Percentiles rank a stretch among this genome's conserved stretches.
Evolutionary conservation across 2,888 invertebrate genomes (phyloP).

Genomic region (Hanleya hanleyi): DNA sequence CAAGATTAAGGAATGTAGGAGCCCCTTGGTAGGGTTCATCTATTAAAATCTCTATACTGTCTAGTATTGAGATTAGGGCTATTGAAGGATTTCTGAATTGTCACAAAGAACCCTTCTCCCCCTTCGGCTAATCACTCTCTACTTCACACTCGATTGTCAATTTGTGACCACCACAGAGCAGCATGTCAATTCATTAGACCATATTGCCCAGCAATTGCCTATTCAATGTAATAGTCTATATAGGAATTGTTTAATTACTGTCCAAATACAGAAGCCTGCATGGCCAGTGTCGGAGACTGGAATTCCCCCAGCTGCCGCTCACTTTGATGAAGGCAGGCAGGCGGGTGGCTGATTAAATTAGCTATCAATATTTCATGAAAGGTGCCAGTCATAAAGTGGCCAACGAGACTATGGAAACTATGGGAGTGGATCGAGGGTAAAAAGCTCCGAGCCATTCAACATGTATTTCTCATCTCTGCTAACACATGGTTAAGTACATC

Average conservation of each 20-base stretch:
- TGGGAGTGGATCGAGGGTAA: background rate
- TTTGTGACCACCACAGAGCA: background rate
- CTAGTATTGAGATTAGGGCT: too few species aligned
- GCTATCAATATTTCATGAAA: slow-evolving; percentile 5
- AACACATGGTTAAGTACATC: too few species aligned
- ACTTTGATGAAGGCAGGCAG: background rate
- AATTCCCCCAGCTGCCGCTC: background rate
- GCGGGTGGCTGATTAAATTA: slow-evolving; percentile 4
- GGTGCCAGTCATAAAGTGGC: background rate
- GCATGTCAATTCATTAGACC: background rate
- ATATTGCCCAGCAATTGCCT: background rate
- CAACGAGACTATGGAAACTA: background rate
- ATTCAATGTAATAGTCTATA: background rate
- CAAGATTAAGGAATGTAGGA: too few species aligned
- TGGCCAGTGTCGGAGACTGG: background rate
- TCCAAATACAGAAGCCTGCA: too few species aligned
- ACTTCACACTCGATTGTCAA: slow-evolving; percentile 3
- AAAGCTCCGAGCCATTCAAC: background rate
- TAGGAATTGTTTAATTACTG: background rate
- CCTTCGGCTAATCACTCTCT: background rate
- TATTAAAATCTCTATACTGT: too few species aligned
- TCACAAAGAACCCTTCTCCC: too few species aligned
- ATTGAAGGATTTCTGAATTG: too few species aligned
- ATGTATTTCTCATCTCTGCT: background rate
- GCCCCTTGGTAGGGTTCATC: too few species aligned